Base-by-base conservation (phyloP, 2,888 invertebrate genomes). In the Apomyelois bistriatella region DNA sequence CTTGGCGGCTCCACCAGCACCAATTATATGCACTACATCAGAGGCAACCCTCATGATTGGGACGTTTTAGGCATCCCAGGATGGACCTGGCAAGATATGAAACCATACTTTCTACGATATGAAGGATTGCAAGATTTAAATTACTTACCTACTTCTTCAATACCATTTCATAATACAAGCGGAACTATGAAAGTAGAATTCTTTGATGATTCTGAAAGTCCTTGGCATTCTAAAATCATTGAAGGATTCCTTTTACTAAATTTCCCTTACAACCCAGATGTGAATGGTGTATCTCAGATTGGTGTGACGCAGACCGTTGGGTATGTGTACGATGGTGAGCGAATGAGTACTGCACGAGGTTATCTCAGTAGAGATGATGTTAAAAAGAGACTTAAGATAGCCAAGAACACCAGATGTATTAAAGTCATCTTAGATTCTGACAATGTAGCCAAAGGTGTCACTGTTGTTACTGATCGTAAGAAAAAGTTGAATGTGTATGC, bases 1-100 rank as follows among this genome's bases (percentile, higher is more conserved):
- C 77, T 86, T 50, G 85, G 85, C 1, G 85, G 85, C 51, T 82
- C 85, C 57, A 78, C 84, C 51, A 70, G 70, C 61, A 78, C 79
- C 60, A 86, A 86, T 66, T 73, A 75, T 62, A 82, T 86, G 84
- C 58, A 84, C 58, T 83, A 82, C 64, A 69, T 72, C 1, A 76
- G 86, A 30, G 85, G 85, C 1, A 76, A 74, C 55, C 69, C 65
- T 0, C 43, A 7, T 0, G 85, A 85, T 63, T 83, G 67, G 56
- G 73, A 75, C 50, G 65, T 72, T 9, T 68, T 74, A 15, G 52
- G 58, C 47, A 52, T 76, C 12, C 58, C 77, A 1, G 82, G 76
- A 7, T 86, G 86, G 86, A 59, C 64, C 30, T 84, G 79, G 79
- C 48, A 65, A 0, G 75, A 82, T 17, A 53, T 86, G 1, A 54